Base-by-base conservation (phyloP, 2,797 vertebrate species). In the Cephalopachus bancanus region DNA sequence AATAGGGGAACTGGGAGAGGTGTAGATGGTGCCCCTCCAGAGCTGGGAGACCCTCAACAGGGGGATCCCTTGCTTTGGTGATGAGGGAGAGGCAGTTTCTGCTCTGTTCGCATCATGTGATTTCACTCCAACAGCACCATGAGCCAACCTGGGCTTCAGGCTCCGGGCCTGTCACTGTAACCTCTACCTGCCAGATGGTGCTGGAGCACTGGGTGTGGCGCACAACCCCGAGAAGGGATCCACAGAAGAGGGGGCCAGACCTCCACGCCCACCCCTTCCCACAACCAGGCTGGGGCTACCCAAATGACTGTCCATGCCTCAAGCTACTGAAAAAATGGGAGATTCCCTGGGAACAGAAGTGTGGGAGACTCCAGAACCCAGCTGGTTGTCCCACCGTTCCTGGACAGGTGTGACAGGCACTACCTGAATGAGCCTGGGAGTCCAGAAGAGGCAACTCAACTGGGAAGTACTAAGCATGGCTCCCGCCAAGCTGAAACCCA, bases 131-230 rank as follows among this genome's bases (percentile, higher is more conserved):
- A 2, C 9, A 28, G 10, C 17, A 7, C 24, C 16, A 0, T 0
- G 67, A 78, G 37, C 80, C 12, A 0, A 5, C 44, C 53, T 0
- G 1, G 22, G 7, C 17, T 26, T 59, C 1, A 0, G 74, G 51
- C 28, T 7, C 7, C 2, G 26, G 30, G 20, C 28, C 28, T 26
- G 11, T 4, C 10, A 30, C 8, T 10, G 7, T 8, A 7, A 44
- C 20, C 87, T 3, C 22, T 28, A 37, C 26, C 11, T 7, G 15
- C 22, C 5, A 7, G 11, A 1, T 9, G 2, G 12, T n/a, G 65
- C 10, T 0, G 1, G 10, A 20, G 44, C 1, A 4, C 20, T 2
- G n/a, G 9, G 12, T 5, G 3, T 0, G 0, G 19, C 30, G 28
- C 17, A 12, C 2, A 28, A 19, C 20, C 71, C 15, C 1, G 1